These are phyloP conservation scores for Drosophila paramelanica DNA, from an alignment of 2,888 invertebrate genomes.

Conservation along the genomic window DNA sequence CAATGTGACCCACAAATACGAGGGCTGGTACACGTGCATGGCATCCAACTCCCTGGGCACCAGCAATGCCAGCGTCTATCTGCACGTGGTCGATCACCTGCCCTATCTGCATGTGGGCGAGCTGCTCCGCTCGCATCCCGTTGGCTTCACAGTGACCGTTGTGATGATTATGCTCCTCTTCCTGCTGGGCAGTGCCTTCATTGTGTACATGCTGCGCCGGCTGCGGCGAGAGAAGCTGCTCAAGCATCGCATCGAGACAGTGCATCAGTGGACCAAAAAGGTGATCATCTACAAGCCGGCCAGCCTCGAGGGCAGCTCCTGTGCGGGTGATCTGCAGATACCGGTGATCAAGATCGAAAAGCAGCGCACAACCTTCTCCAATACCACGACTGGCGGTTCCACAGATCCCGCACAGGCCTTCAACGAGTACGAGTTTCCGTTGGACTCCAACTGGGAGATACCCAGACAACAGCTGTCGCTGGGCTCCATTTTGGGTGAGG, in stretches of 20 bases:
- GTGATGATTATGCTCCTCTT: slow-evolving; percentile 86
- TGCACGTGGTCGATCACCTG: slow-evolving; percentile 89
- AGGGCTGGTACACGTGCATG: slow-evolving; percentile 98
- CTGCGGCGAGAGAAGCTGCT: slow-evolving; percentile 91
- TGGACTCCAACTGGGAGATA: slow-evolving; percentile 98
- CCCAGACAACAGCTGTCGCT: slow-evolving; percentile 91
- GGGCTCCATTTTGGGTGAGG: slow-evolving; percentile 96
- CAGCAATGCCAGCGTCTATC: slow-evolving; percentile 91
- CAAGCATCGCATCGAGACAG: slow-evolving; percentile 92
- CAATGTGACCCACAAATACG: slow-evolving; percentile 95
- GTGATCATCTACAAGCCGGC: slow-evolving; percentile 93
- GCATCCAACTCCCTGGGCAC: slow-evolving; percentile 95
- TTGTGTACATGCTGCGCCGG: slow-evolving; percentile 89
- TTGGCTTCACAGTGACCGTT: slow-evolving; percentile 87
- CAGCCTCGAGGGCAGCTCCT: slow-evolving; percentile 83
- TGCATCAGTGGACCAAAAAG: slow-evolving; percentile 96
- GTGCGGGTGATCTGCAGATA: slow-evolving; percentile 86
- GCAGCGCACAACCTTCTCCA: slow-evolving; percentile 90
- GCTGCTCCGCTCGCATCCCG: slow-evolving; percentile 85
- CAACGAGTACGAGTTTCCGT: slow-evolving; percentile 97
- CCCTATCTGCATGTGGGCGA: slow-evolving; percentile 64
- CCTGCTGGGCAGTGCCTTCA: slow-evolving; percentile 82
- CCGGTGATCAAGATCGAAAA: slow-evolving; percentile 97
- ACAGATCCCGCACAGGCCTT: slow-evolving; percentile 88
- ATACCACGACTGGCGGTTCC: slow-evolving; percentile 86